Evolutionary conservation across 2,888 invertebrate genomes (phyloP).

Genomic region (Perizoma flavofasciatum): DNA sequence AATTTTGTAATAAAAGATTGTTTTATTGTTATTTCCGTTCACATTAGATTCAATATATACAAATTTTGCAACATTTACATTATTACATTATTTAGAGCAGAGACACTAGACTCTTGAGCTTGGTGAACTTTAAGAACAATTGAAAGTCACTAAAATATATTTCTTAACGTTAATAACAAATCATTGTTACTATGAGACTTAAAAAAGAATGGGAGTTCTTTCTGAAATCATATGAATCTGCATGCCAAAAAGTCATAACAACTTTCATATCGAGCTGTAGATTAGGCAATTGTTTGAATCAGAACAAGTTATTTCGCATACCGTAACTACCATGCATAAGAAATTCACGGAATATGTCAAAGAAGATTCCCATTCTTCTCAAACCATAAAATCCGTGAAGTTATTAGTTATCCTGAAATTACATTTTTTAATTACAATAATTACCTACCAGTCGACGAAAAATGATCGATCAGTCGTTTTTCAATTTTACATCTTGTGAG

Average conservation of each 20-base stretch:
- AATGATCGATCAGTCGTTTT: conserved; percentile 80
- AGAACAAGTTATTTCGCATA: no score
- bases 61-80: conserved; percentile 81
- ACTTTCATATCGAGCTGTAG: neutral
- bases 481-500: conserved; percentile 76
- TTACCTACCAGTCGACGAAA: conserved; percentile 78
- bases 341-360: neutral
- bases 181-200: neutral
- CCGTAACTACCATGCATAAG: no score
- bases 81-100: conserved; percentile 60
- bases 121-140: conserved; percentile 25
- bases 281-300: no score
- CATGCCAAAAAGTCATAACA: neutral
- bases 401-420: conserved; percentile 33
- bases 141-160: conserved; percentile 43
- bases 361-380: conserved; percentile 17
- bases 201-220: conserved; percentile 27
- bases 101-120: conserved; percentile 25
- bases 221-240: neutral
- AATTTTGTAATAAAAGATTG: conserved; percentile 79
- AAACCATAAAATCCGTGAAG: conserved; percentile 24
- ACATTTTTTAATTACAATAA: conserved; percentile 37
- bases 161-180: conserved; percentile 2
- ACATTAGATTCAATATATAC: conserved; percentile 82
- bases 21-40: conserved; percentile 77